Evolutionary conservation across 1,140 invertebrate genomes (phyloP).

Genomic region (Aphelinus certus): DNA sequence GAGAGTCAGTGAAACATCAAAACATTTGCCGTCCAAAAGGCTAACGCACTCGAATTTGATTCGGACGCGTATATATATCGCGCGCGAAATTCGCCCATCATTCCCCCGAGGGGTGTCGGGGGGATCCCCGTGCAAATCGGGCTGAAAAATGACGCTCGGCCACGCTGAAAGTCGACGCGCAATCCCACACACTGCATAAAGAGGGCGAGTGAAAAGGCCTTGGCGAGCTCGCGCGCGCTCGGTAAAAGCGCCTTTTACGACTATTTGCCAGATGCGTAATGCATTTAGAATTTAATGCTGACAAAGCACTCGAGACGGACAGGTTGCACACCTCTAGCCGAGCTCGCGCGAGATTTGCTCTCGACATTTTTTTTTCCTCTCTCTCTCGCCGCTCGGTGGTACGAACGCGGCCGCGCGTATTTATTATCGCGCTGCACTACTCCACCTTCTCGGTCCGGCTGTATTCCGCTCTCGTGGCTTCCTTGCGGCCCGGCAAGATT

Average conservation of each 20-base stretch:
- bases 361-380: not conserved
- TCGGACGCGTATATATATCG: too few species aligned
- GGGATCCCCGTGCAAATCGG: not conserved
- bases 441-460: slow-evolving; percentile 16
- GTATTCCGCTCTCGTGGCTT: not conserved
- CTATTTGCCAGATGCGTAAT: slow-evolving; percentile 39
- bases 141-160: not conserved
- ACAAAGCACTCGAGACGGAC: slow-evolving; percentile 35
- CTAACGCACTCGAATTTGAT: too few species aligned
- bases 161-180: not conserved
- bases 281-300: slow-evolving; percentile 40
- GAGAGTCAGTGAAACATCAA: too few species aligned
- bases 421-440: slow-evolving; percentile 33
- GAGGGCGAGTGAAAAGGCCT: too few species aligned
- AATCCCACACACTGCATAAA: too few species aligned
- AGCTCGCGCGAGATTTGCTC: not conserved
- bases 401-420: slow-evolving; percentile 25
- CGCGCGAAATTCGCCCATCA: too few species aligned
- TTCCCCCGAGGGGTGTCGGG: too few species aligned
- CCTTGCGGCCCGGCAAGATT: slow-evolving; percentile 26
- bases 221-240: not conserved
- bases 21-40: too few species aligned
- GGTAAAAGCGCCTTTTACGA: slow-evolving; percentile 22
- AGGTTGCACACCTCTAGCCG: slow-evolving; percentile 5
- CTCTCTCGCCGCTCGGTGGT: slow-evolving; percentile 3